phyloP scores from a whole-genome alignment of 2,113 vertebrate genomes.

The Myrmophylax atrothorax region DNA sequence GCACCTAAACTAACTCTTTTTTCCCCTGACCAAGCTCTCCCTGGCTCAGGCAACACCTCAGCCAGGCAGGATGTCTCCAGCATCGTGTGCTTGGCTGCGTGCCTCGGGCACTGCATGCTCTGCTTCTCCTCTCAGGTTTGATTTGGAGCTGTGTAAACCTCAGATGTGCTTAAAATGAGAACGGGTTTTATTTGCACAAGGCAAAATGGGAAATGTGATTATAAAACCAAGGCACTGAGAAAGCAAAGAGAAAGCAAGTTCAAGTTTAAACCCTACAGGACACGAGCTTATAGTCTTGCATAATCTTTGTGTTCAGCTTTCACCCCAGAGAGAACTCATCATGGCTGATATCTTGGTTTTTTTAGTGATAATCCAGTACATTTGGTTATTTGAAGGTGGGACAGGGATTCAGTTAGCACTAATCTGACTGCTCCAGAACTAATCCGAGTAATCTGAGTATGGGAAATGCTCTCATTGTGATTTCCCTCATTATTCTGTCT shows the following conservation, averaged over 20 bases:
- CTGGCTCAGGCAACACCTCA: neutral
- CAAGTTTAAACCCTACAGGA: neutral
- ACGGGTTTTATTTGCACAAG: fast-evolving
- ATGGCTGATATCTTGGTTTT: neutral
- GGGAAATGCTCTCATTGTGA: neutral
- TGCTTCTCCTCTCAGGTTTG: neutral
- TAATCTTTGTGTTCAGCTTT: neutral
- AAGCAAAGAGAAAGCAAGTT: neutral
- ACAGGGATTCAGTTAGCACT: neutral
- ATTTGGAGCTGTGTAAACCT: neutral
- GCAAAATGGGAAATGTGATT: neutral
- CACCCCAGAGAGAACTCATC: neutral
- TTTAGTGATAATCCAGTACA: neutral
- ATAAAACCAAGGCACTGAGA: fast-evolving
- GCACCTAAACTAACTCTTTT: neutral
- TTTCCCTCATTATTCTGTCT: neutral
- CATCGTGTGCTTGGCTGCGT: fast-evolving
- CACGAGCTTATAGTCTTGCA: neutral
- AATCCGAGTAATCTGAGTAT: neutral
- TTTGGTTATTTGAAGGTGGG: neutral
- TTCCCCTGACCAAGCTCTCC: neutral
- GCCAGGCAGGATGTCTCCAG: neutral
- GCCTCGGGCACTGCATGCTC: neutral
- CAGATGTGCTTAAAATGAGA: neutral
- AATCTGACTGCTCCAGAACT: neutral